Evolutionary conservation across 2,888 invertebrate species (phyloP).

Genomic region (Pegoplata infirma): DNA sequence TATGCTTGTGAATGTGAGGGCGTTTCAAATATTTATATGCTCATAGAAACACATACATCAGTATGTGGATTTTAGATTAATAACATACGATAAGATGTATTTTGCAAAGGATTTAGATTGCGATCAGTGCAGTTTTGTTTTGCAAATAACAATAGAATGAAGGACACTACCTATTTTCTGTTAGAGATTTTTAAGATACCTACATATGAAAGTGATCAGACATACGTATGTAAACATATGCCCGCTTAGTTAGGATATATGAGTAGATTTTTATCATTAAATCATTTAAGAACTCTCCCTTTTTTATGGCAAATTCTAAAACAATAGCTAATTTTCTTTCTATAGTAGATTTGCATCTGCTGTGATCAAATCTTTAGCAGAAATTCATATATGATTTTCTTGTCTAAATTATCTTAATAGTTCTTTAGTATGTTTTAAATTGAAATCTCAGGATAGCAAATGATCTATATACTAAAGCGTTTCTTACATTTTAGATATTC

Average conservation of each 20-base stretch:
- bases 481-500: no score
- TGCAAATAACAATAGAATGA: no score
- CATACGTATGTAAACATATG: neutral
- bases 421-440: no score
- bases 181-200: no score
- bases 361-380: constrained; percentile 7
- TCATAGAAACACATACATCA: neutral
- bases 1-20: no score
- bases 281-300: neutral
- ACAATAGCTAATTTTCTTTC: neutral
- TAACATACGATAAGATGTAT: neutral
- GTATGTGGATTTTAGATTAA: neutral
- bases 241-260: neutral
- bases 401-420: neutral
- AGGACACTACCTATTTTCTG: no score
- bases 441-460: no score
- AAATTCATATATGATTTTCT: neutral
- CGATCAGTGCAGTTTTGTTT: constrained; percentile 20
- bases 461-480: no score
- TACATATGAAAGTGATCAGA: no score
- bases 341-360: constrained; percentile 8
- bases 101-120: constrained; percentile 26
- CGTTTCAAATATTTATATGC: no score
- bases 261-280: neutral
- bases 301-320: neutral